Percentiles rank a stretch among this genome's conserved stretches.
phyloP scores from a whole-genome alignment of 2,888 invertebrate genomes.

The Carabus problematicus region DNA sequence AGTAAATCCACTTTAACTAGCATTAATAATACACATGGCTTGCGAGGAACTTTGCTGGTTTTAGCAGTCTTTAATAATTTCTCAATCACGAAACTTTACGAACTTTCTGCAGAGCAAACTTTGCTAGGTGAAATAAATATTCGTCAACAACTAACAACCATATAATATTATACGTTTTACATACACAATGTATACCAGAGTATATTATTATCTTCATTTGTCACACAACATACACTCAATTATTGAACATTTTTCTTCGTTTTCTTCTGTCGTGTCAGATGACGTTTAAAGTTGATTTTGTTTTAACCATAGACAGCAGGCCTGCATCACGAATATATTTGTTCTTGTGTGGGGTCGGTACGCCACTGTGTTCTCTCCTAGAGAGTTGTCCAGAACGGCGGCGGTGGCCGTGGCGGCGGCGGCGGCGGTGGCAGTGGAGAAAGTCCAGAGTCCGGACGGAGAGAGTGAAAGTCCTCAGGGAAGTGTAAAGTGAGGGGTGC shows the following conservation, averaged over 20 bases:
- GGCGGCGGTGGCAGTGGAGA: slow-evolving; percentile 45
- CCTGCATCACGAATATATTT: no score
- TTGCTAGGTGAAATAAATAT: no score
- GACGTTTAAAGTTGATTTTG: no score
- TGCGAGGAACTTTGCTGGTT: slow-evolving; percentile 12
- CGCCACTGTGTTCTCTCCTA: slow-evolving; percentile 36
- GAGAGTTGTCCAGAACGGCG: slow-evolving; percentile 33
- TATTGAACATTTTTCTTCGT: no score
- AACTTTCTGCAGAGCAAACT: no score
- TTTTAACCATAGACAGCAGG: no score
- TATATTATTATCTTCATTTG: no score
- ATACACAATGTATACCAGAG: no score
- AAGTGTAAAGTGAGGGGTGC: slow-evolving; percentile 58
- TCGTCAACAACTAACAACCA: no score
- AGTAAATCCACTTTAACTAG: slow-evolving; percentile 39
- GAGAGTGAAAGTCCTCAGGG: slow-evolving; percentile 62
- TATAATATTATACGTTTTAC: no score
- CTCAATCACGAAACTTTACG: slow-evolving; percentile 36
- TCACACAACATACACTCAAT: no score
- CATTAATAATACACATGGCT: slow-evolving; percentile 33
- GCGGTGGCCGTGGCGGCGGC: slow-evolving; percentile 50
- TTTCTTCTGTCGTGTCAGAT: no score
- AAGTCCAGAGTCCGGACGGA: slow-evolving; percentile 44
- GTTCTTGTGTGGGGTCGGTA: neutral
- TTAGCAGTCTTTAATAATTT: slow-evolving; percentile 36